These are phyloP conservation scores for Lagria hirta DNA, from an alignment of 2,888 invertebrate species.

Conservation along the genomic window DNA sequence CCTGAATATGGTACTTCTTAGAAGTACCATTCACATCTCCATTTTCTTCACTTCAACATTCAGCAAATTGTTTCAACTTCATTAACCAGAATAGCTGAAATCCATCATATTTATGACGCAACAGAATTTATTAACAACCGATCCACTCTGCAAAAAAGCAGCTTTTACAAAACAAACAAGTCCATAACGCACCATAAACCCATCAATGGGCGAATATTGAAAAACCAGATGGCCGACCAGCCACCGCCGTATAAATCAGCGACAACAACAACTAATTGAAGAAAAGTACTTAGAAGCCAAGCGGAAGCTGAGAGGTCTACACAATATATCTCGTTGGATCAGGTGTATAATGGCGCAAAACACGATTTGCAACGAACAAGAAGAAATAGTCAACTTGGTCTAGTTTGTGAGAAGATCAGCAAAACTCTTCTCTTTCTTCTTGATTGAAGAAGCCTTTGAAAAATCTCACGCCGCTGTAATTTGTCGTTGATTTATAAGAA, in stretches of 20 bases:
- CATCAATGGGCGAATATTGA: constrained; percentile 20
- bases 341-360: constrained; percentile 21
- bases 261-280: constrained; percentile 18
- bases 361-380: constrained; percentile 10
- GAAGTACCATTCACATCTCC: no score
- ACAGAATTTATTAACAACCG: no score
- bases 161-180: constrained; percentile 10
- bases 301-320: constrained; percentile 15
- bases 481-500: background rate
- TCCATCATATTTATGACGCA: constrained; percentile 11
- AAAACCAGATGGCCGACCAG: constrained; percentile 17
- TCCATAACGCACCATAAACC: constrained; percentile 10
- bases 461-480: background rate
- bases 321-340: constrained; percentile 19
- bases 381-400: constrained; percentile 7
- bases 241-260: constrained; percentile 20
- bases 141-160: background rate
- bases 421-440: no score
- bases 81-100: constrained; percentile 1
- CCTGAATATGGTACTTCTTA: no score
- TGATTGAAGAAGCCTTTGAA: no score
- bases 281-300: constrained; percentile 17
- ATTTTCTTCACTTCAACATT: no score
- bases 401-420: background rate
- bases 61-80: no score